Evolutionary conservation across 1,140 invertebrate species (phyloP).

Genomic region (Zaprionus inermis): DNA sequence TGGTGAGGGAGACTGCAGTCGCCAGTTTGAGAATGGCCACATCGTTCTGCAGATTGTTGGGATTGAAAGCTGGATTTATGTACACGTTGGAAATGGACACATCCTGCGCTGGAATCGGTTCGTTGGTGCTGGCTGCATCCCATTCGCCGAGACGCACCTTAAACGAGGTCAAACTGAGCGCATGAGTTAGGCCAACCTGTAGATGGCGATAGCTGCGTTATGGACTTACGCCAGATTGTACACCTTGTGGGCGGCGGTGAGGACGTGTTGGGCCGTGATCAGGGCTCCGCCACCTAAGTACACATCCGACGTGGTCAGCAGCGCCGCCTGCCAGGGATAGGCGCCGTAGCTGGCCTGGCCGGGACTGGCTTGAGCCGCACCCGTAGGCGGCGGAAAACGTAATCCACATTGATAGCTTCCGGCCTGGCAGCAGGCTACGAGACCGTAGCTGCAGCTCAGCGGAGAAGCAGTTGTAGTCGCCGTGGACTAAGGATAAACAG

Average conservation of each 20-base stretch:
- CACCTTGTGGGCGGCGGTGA: conserved; percentile 89
- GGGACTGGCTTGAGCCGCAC: conserved; percentile 41
- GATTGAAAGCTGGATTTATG: conserved; percentile 88
- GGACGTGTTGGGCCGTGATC: conserved; percentile 87
- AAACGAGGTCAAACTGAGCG: conserved; percentile 60
- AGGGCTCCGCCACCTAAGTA: conserved; percentile 89
- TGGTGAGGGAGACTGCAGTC: conserved; percentile 86
- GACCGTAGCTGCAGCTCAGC: conserved; percentile 62
- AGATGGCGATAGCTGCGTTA: background rate
- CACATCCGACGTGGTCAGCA: conserved; percentile 85
- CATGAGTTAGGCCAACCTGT: background rate
- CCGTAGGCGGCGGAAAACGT: conserved; percentile 70
- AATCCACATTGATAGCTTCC: conserved; percentile 78
- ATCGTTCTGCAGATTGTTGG: conserved; percentile 88
- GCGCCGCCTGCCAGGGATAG: conserved; percentile 84
- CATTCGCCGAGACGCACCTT: conserved; percentile 90
- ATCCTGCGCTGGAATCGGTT: conserved; percentile 87
- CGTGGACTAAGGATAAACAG: conserved; percentile 40
- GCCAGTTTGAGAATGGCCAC: conserved; percentile 88
- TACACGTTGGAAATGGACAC: conserved; percentile 86
- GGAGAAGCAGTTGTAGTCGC: conserved; percentile 30
- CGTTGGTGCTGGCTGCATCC: conserved; percentile 87
- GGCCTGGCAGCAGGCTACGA: conserved; percentile 71
- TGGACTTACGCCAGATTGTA: conserved; percentile 86
- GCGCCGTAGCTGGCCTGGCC: conserved; percentile 76